Base-by-base conservation (phyloP, 2,113 vertebrate genomes). In the Strigops habroptila region DNA sequence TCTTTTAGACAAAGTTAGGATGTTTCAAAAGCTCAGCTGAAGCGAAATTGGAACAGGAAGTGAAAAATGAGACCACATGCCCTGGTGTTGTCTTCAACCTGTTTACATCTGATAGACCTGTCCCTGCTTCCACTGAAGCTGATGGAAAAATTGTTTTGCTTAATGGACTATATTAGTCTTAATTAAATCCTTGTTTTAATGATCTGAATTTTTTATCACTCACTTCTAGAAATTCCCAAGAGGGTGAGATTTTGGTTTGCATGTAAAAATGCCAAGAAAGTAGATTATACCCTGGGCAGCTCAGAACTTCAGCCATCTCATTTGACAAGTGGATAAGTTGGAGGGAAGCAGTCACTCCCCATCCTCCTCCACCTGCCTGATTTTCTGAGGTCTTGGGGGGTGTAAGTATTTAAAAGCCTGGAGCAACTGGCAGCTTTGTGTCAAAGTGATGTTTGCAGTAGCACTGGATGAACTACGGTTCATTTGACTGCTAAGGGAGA, bases 11-110 rank as follows among this genome's bases (percentile, higher is more conserved):
- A 64, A 46, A 74, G 43, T 60, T 35, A 91, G 33, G 37, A 81
- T 64, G 37, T 78, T 48, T 88, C 39, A 78, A 71, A 82, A 83
- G 15, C 84, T 92, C 69, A 73, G 25, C 35, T 92, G 74, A 89
- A 82, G n/a, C 86, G 76, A 88, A 94, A 81, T 31, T 80, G 23
- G 39, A 91, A 70, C 39, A 88, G 76, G 76, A 96, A 94, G 62
- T 82, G 4, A 83, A 90, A 94, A 88, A 17, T 1, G 14, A 88
- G 55, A 65, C 44, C 25, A 13, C 6, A 30, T 78, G 41, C 24
- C 18, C 37, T 57, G 13, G 22, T 82, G 63, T 85, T 8, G 0
- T 74, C 74, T 85, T 86, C 81, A 71, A 12, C 74, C 39, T 88
- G 27, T 77, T 89, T 71, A 23, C 8, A 55, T 55, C 46, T 78